Base-by-base conservation (phyloP, 2,113 vertebrate species). In the Sapajus apella region DNA sequence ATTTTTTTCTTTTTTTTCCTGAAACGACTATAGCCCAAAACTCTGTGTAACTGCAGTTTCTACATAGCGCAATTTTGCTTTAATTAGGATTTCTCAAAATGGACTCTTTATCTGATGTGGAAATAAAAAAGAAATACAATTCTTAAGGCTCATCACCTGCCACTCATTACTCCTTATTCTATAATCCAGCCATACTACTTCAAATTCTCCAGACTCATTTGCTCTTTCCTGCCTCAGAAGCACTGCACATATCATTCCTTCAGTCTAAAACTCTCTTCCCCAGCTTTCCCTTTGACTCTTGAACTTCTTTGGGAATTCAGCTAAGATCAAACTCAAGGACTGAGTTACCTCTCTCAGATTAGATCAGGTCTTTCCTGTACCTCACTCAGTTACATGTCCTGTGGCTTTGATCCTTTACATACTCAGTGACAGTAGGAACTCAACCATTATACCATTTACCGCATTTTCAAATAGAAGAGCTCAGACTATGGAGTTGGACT, bases 21-120 rank as follows among this genome's bases (percentile, higher is more conserved):
- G 25, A 95, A 97, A 96, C 17, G 4, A 77, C 56, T 10, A 91
- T 12, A 90, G 8, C 9, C 61, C 50, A 32, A 87, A 93, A 75
- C 37, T 50, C 52, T 68, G 21, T 76, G 13, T 77, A 80, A 88
- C 0, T 91, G 56, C 85, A 79, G 7, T 80, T 79, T 75, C 80
- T 73, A 2, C 23, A 73, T 1, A 75, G 32, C 47, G 32, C 64
- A 37, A 76, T 47, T 75, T 87, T 76, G 45, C 68, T 90, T 79
- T 87, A 79, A 83, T 64, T 80, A 55, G 20, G 8, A n/a, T 72
- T 91, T 70, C 43, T 35, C 43, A 43, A 94, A 76, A 75, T n/a
- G 45, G 72, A 81, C 21, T 84, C 76, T 58, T 45, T 56, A 56
- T 23, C 6, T 80, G 23, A 75, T 14, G 20, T 11, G 66, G 25